These are phyloP conservation scores for Andricus quercusramuli DNA, from an alignment of 2,888 invertebrate genomes.

Conservation along the genomic window DNA sequence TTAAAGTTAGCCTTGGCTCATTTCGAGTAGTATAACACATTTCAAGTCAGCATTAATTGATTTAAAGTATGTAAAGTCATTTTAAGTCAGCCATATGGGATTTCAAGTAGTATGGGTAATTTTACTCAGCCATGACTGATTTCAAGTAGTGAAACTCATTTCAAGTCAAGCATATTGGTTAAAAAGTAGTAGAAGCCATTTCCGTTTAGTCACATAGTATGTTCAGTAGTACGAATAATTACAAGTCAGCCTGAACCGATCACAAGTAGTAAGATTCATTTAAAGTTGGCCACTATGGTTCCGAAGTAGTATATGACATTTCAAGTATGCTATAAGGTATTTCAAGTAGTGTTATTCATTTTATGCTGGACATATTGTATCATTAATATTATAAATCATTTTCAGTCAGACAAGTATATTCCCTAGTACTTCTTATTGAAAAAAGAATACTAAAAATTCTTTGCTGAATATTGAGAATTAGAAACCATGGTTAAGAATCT, in stretches of 20 bases:
- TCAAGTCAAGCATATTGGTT: neutral
- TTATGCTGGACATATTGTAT: accelerated
- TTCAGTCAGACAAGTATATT: no score
- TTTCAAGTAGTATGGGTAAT: neutral
- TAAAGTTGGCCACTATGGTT: neutral
- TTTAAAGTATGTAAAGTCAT: neutral
- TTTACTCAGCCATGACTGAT: accelerated
- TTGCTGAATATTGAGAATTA: no score
- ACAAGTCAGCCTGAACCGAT: no score
- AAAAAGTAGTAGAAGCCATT: neutral
- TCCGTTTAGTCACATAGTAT: no score
- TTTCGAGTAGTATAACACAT: neutral
- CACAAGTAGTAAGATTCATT: neutral
- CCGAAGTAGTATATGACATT: neutral
- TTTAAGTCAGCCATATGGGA: neutral
- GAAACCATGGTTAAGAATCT: no score
- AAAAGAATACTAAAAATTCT: no score
- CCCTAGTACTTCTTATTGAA: no score
- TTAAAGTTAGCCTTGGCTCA: neutral
- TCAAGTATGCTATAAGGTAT: neutral
- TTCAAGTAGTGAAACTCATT: neutral
- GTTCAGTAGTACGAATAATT: no score
- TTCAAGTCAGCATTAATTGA: neutral
- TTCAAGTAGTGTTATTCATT: no score
- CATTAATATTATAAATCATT: no score